Conservation (phyloP, 2,113 vertebrate genomes). For the Marmota flaviventris region DNA sequence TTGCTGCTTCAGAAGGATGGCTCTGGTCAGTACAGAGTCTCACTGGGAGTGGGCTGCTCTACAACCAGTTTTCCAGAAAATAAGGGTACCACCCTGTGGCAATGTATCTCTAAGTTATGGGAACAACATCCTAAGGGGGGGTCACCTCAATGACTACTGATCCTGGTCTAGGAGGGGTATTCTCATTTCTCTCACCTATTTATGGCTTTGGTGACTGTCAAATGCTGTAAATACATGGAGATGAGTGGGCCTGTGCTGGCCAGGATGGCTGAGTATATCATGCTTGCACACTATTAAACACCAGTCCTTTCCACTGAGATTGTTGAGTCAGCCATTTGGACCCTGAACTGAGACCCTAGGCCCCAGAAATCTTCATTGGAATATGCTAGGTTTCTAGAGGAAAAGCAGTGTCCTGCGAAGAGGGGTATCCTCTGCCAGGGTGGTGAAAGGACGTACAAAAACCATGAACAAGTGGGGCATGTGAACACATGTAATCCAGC, state of each 20-base stretch:
- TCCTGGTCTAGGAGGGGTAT: background rate
- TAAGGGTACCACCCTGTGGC: background rate
- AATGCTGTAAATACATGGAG: background rate
- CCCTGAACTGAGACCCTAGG: background rate
- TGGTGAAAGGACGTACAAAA: background rate
- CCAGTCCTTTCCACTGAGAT: background rate
- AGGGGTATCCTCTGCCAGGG: background rate
- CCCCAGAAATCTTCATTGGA: background rate
- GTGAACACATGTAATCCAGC: no score
- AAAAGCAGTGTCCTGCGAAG: background rate
- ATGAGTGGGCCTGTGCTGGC: background rate
- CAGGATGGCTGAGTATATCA: background rate
- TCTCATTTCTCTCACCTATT: background rate
- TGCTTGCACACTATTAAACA: background rate
- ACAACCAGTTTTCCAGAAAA: background rate
- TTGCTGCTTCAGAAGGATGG: background rate
- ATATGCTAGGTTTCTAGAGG: background rate
- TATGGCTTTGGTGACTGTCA: background rate
- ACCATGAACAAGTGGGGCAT: rapidly evolving
- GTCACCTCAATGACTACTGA: background rate
- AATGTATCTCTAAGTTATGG: background rate
- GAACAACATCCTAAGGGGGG: background rate
- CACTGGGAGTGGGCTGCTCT: background rate
- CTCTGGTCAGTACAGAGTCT: background rate
- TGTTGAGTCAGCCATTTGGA: background rate